These are phyloP conservation scores for Cheiracanthium punctorium DNA, from an alignment of 2,888 invertebrate species.

Conservation along the genomic window DNA sequence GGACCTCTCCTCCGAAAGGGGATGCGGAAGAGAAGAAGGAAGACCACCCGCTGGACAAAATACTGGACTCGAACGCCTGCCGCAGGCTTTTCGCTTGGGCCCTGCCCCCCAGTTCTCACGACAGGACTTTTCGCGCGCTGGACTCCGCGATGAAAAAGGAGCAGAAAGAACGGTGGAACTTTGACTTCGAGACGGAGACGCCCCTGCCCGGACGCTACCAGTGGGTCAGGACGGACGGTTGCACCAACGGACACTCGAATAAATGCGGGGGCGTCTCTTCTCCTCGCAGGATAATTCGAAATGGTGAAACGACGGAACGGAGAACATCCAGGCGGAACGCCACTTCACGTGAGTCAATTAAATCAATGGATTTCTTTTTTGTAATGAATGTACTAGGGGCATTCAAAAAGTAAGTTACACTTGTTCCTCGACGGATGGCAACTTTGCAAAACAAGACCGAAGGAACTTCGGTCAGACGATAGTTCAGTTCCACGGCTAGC, in stretches of 20 bases:
- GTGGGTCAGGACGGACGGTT: conserved; percentile 53
- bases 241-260: conserved; percentile 14
- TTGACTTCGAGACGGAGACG: conserved; percentile 69
- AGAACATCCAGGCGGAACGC: not conserved
- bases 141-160: conserved; percentile 26
- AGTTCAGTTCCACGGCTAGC: too few relatives aligned
- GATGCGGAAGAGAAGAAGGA: not conserved
- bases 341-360: conserved; percentile 42
- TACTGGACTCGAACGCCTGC: conserved; percentile 36
- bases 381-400: too few relatives aligned
- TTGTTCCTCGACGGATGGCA: too few relatives aligned
- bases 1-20: not conserved
- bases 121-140: not conserved
- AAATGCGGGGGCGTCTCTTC: not conserved
- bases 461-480: too few relatives aligned
- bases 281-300: not conserved
- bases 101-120: not conserved
- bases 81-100: conserved; percentile 29
- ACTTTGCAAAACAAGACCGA: too few relatives aligned
- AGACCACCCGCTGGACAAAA: not conserved
- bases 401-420: too few relatives aligned
- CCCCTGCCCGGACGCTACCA: conserved; percentile 69
- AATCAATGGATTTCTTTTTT: too few relatives aligned
- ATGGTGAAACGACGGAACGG: not conserved
- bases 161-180: conserved; percentile 66